Conservation (phyloP, 2,888 invertebrate species). For the Siphonodentalium dalli region DNA sequence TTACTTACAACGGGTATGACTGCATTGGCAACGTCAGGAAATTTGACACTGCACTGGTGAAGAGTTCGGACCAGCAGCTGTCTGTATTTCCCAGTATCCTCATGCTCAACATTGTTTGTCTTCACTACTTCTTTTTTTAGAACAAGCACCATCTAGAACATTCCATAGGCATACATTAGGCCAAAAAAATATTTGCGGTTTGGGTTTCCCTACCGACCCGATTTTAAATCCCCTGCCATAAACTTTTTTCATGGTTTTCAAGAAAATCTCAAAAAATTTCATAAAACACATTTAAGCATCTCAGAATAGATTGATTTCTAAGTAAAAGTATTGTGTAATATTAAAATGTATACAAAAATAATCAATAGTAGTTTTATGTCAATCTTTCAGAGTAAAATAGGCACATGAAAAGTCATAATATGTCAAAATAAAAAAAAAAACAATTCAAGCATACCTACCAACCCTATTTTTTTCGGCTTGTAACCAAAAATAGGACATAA, state of each 20-base stretch:
- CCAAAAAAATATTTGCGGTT: no score
- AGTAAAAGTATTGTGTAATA: no score
- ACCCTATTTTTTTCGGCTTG: no score
- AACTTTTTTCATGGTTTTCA: no score
- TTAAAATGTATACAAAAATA: no score
- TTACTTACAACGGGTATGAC: slow-evolving; percentile 83
- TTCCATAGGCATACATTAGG: background rate
- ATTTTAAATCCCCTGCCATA: no score
- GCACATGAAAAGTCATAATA: background rate
- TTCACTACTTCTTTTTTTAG: slow-evolving; percentile 92
- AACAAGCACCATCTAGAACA: slow-evolving; percentile 79
- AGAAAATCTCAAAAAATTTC: no score
- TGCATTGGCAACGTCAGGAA: slow-evolving; percentile 89
- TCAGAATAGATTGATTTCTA: no score
- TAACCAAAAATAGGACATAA: background rate
- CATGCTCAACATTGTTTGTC: slow-evolving; percentile 86
- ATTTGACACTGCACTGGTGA: slow-evolving; percentile 89
- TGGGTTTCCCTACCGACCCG: no score
- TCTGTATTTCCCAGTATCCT: slow-evolving; percentile 94
- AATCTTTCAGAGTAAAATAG: background rate
- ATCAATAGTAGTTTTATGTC: no score
- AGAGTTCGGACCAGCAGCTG: slow-evolving; percentile 94
- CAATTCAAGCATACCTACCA: background rate
- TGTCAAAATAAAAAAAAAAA: no score
- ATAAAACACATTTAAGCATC: no score